Conservation (phyloP, 2,888 invertebrate species). For the Pollenia angustigena region DNA sequence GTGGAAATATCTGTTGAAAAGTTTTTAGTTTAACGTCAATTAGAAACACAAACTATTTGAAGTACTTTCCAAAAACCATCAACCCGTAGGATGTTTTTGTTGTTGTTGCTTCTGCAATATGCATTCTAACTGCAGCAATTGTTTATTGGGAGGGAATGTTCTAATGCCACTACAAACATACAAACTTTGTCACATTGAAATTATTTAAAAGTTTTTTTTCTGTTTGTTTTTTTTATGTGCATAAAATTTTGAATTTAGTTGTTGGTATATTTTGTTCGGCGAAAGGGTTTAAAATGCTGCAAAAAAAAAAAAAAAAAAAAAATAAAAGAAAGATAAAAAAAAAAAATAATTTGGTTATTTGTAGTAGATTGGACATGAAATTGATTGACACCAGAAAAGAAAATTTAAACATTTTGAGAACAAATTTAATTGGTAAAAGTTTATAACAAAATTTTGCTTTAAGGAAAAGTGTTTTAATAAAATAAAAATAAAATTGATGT, state of each 20-base stretch:
- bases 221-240: neutral
- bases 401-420: neutral
- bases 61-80: slow-evolving; percentile 40
- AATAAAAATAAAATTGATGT: no score
- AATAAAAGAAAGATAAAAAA: no score
- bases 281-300: slow-evolving; percentile 5
- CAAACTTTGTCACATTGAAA: slow-evolving; percentile 41
- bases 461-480: neutral
- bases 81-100: slow-evolving; percentile 36
- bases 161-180: neutral
- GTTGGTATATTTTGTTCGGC: neutral
- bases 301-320: neutral
- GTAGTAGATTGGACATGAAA: slow-evolving; percentile 9
- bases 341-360: slow-evolving; percentile 36
- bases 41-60: slow-evolving; percentile 65
- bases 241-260: no score
- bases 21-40: slow-evolving; percentile 60
- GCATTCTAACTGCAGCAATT: slow-evolving; percentile 4
- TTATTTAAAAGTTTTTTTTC: slow-evolving; percentile 26
- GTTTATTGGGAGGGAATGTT: slow-evolving; percentile 31
- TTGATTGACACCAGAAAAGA: slow-evolving; percentile 20
- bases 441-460: slow-evolving; percentile 1
- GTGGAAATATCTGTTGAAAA: slow-evolving; percentile 46
- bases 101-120: neutral
- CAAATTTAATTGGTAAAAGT: slow-evolving; percentile 36